Evolutionary conservation across 2,888 invertebrate genomes (phyloP), one percentile per base, ranked within the genome.

Genomic region (Lasius fuliginosus): DNA sequence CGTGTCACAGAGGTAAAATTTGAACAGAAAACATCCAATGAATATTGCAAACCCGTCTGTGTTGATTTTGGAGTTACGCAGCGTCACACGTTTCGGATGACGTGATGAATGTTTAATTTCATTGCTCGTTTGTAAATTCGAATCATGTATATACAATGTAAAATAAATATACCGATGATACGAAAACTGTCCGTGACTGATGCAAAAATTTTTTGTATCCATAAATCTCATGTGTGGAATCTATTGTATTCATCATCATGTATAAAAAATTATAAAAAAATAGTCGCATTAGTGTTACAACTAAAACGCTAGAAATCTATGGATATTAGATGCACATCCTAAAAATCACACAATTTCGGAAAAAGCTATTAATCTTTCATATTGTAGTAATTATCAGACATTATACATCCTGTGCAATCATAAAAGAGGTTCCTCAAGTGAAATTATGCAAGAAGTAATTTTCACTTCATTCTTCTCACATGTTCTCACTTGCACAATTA

Each of bases 31-130:
- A n/a, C 6, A 36, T 69, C 69, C 27, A 12, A 8, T 42, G 53
- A 76, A 64, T 76, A 69, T 27, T 36, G 36, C 40, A 46, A 69
- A 53, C n/a, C 27, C 67, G 5, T 36, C 68, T 27, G 33, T 76
- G 76, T 76, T 76, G 76, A 76, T 62, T 76, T 76, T 76, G n/a
- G 36, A 76, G 6, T 76, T 76, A 65, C 65, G 65, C 76, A 76
- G 36, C 69, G 53, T 40, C 30, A 18, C 46, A 40, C 40, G 15
- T 69, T 75, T 53, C 36, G 36, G 12, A 36, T 18, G 40, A 68
- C 11, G 75, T 53, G 53, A 76, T 68, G 53, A 76, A 68, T 76
- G 49, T 69, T 76, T 76, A 76, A 76, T 76, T 76, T 76, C 53
- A 68, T 53, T 68, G 40, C 27, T 18, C n/a, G 69, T 53, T 76